A percentile compares a stretch with the other conserved stretches of the same genome.
Evolutionary conservation across 2,113 vertebrate genomes (phyloP).

Genomic region (Hippopotamus amphibius): DNA sequence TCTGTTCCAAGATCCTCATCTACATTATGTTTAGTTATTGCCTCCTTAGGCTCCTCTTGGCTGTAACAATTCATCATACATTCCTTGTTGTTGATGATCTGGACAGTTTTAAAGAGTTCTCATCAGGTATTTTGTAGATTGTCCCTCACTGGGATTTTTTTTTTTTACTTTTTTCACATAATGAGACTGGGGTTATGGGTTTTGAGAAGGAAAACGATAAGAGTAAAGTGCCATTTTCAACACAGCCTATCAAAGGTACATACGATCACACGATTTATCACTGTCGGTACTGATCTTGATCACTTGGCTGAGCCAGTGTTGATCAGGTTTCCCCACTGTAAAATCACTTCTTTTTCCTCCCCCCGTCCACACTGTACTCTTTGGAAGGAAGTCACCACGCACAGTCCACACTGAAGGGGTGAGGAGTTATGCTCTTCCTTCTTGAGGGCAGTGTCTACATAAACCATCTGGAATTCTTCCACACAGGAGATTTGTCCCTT

Average conservation of each 20-base stretch:
- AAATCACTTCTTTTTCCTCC: neutral
- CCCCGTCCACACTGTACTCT: neutral
- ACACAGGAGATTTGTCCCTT: neutral
- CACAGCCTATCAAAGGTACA: neutral
- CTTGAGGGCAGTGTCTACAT: neutral
- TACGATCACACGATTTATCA: neutral
- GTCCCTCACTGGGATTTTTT: neutral
- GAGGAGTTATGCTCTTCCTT: neutral
- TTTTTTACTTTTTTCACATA: neutral
- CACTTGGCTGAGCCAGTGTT: neutral
- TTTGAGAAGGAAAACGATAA: neutral
- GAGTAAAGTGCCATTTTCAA: neutral
- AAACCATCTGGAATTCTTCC: neutral
- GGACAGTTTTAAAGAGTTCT: neutral
- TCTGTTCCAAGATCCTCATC: neutral
- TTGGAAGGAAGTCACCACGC: neutral
- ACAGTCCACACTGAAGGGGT: neutral
- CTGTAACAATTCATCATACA: neutral
- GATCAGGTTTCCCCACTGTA: neutral
- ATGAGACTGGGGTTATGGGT: neutral
- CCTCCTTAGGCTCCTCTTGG: neutral
- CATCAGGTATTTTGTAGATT: neutral
- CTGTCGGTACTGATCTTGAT: neutral
- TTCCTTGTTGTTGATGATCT: neutral
- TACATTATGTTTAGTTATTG: neutral